Evolutionary conservation across 2,113 vertebrate genomes (phyloP).

Genomic region (Pluvialis apricaria): DNA sequence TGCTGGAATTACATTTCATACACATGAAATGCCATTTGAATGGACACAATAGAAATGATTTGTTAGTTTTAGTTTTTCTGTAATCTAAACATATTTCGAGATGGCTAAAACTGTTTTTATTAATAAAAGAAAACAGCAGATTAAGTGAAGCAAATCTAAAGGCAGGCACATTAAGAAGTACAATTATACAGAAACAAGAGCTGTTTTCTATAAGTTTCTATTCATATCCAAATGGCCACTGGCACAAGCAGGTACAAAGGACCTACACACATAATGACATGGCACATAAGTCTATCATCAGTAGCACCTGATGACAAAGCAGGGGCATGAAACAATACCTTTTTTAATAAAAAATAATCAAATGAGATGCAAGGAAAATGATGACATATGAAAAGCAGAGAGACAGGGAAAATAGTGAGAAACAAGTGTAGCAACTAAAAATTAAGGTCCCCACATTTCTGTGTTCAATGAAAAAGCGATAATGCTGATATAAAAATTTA

Average conservation of each 20-base stretch:
- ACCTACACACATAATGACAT: neutral
- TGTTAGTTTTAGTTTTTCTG: neutral
- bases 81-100: neutral
- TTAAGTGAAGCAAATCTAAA: neutral
- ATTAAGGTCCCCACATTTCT: neutral
- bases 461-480: neutral
- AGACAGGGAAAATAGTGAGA: neutral
- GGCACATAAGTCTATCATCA: neutral
- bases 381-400: neutral
- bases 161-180: neutral
- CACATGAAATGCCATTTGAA: neutral
- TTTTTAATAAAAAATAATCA: neutral
- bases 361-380: neutral
- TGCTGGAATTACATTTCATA: neutral
- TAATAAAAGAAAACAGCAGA: neutral
- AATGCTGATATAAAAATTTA: neutral
- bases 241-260: neutral
- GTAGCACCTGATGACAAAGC: slow-evolving; percentile 1
- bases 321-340: neutral
- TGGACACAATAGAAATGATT: neutral
- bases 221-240: neutral
- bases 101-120: neutral
- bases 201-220: neutral
- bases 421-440: neutral
- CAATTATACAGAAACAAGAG: neutral